Evolutionary conservation across 2,113 vertebrate genomes (phyloP), one percentile per base, ranked within the genome.

Genomic region (Morone chrysops): DNA sequence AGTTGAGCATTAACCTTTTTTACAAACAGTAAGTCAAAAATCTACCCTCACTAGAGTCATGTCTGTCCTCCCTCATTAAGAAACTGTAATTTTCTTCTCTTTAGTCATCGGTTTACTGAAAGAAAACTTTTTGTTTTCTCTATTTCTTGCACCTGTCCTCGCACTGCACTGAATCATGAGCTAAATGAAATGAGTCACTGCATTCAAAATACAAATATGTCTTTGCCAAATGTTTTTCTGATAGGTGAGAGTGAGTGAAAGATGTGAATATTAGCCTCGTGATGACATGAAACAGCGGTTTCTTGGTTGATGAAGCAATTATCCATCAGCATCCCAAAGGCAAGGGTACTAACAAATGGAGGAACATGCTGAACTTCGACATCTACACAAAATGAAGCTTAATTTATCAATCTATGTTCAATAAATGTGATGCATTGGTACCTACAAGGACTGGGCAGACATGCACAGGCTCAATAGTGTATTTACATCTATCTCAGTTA

Each of bases 1-100:
- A 16, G 69, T 87, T 70, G 2, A 80, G 80, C 40, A 82, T 86
- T 86, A 82, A 86, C 10, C 48, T 47, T 48, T 57, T 7, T 31
- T 14, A 56, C 40, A 82, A 68, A 79, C 38, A 65, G 16, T 43
- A 1, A 22, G 3, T 54, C 22, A 51, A 22, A 81, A 67, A 65
- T 36, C n/a, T 8, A 2, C 47, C 22, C 9, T 22, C 8, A 1
- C 10, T 3, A 4, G 3, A 54, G 45, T 1, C 14, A 12, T 45
- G n/a, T 63, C 11, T n/a, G 11, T 14, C 4, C 18, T 13, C 12
- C 5, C 1, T 43, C 6, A 65, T 78, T 68, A 11, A 68, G 40
- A 59, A 56, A 54, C 40, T 63, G 4, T 36, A 8, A 38, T 70
- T 47, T 13, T 36, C 20, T 31, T 47, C 18, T 31, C 36, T n/a